Base-by-base conservation (phyloP, 2,888 invertebrate species). In the Xestobium rufovillosum region DNA sequence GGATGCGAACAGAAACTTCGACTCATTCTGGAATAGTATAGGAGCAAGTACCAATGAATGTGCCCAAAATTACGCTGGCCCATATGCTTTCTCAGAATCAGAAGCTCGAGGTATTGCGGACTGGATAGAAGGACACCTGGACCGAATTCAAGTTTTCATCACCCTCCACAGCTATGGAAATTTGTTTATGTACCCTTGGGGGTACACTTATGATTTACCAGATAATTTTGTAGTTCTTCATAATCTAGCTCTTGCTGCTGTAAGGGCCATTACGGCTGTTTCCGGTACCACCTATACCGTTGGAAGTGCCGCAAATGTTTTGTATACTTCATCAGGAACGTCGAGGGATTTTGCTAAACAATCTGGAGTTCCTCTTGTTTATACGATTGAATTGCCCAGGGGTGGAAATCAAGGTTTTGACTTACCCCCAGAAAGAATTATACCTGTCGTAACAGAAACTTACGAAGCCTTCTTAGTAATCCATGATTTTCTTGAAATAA, bases 131-230 rank as follows among this genome's bases (percentile, higher is more conserved):
- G 6, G 6, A n/a, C n/a, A 19, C 16, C 63, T 70, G 0, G 51
- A 61, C 4, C 62, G 70, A 9, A 66, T 76, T 13, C 71, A 77
- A 33, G 63, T 82, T 41, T 88, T 83, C 56, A 52, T 87, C 8
- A 77, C 80, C 1, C 66, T 87, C 43, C 88, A 89, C 55, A 80
- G 85, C 10, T 85, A 73, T 50, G 85, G 85, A 9, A 72, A 75
- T 44, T 77, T 74, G 59, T 60, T 83, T 14, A 56, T 83, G 2
- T 80, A 81, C 52, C 77, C 80, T 0, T 83, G 79, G 78, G 80
- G 80, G 2, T 79, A 72, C 43, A 72, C 74, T 12, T 63, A 65
- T 66, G 65, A 49, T 48, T 54, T 72, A 25, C 75, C 75, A 2
- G 57, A 59, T 2, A 19, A 19, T n/a, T 6, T 6, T 8, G 56